A percentile compares a stretch with the other conserved stretches of the same genome.
Evolutionary conservation across 35 echinoderm and acorn worm genomes (phyloP).

Genomic region (Ophiothrix spiculata): DNA sequence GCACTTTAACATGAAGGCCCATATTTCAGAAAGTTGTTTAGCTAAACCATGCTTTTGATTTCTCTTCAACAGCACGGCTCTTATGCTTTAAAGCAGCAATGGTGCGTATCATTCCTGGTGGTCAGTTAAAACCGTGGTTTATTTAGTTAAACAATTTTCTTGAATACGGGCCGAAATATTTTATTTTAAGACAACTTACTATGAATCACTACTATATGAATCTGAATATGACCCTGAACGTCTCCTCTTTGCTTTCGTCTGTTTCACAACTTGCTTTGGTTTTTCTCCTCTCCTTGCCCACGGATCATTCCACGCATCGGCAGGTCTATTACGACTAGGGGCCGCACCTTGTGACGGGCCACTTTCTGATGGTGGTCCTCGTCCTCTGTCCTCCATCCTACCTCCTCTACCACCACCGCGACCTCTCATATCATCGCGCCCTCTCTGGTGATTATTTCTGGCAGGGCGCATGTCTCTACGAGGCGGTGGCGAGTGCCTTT

Average conservation of each 20-base stretch:
- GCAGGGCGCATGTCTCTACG: slow-evolving; percentile 7
- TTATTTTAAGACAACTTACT: slow-evolving; percentile 44
- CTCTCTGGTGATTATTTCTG: not conserved
- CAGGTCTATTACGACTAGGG: slow-evolving; percentile 15
- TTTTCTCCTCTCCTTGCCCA: slow-evolving; percentile 72
- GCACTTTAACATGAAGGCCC: too few species aligned
- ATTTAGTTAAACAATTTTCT: too few species aligned
- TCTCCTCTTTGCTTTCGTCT: slow-evolving; percentile 16
- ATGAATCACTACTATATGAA: slow-evolving; percentile 55
- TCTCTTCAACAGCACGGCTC: too few species aligned
- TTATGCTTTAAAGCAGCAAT: too few species aligned
- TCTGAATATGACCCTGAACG: slow-evolving; percentile 83
- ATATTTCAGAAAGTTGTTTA: too few species aligned
- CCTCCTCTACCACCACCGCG: slow-evolving; percentile 10
- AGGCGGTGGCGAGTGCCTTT: slow-evolving; percentile 17
- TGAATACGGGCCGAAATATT: too few species aligned
- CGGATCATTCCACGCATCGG: slow-evolving; percentile 92
- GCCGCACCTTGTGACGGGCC: not conserved
- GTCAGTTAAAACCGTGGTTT: too few species aligned
- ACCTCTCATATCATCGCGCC: not conserved
- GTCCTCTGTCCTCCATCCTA: slow-evolving; percentile 21
- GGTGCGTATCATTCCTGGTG: too few species aligned
- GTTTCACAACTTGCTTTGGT: slow-evolving; percentile 54
- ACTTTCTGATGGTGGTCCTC: not conserved
- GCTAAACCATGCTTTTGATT: too few species aligned